phyloP scores from a whole-genome alignment of 2,888 invertebrate genomes.

The Crioceris asparagi region DNA sequence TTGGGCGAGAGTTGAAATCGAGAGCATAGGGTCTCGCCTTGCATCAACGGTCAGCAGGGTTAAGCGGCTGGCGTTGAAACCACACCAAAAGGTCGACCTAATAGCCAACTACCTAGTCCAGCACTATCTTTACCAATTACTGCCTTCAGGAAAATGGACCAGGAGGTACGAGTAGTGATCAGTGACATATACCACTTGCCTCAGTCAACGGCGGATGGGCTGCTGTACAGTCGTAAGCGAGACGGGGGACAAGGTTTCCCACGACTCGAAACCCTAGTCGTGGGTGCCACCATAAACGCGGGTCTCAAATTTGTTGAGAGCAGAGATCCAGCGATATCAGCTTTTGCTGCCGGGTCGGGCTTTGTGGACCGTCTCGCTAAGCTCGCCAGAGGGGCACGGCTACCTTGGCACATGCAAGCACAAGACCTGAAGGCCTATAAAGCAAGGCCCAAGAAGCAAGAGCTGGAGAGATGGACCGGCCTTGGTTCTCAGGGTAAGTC shows the following conservation, averaged over 20 bases:
- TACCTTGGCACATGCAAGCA: conserved; percentile 5
- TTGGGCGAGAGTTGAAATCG: conserved; percentile 18
- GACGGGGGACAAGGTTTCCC: conserved; percentile 27
- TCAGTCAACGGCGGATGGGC: conserved; percentile 17
- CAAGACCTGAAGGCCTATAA: conserved; percentile 2
- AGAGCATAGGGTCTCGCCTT: conserved; percentile 11
- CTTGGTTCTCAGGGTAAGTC: conserved; percentile 23
- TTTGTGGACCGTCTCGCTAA: conserved; percentile 15
- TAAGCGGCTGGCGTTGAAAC: conserved; percentile 28
- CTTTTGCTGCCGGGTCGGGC: conserved; percentile 23
- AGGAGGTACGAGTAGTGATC: conserved; percentile 23
- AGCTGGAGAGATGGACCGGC: conserved; percentile 21
- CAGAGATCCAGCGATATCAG: conserved; percentile 21
- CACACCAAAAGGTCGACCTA: conserved; percentile 31
- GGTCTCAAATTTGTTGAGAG: conserved; percentile 10
- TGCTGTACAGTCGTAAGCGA: conserved; percentile 24
- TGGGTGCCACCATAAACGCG: conserved; percentile 12
- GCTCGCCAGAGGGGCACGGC: conserved; percentile 15
- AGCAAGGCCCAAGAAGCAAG: conserved; percentile 13
- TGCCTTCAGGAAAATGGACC: conserved; percentile 19
- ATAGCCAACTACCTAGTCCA: conserved; percentile 32
- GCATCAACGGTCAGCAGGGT: conserved; percentile 21
- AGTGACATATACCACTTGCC: conserved; percentile 24
- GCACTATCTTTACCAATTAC: conserved; percentile 29
- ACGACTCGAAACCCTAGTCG: conserved; percentile 20